A percentile compares a stretch with the other conserved stretches of the same genome.
Evolutionary conservation across 1,140 invertebrate genomes (phyloP).

Genomic region (Panonychus citri): DNA sequence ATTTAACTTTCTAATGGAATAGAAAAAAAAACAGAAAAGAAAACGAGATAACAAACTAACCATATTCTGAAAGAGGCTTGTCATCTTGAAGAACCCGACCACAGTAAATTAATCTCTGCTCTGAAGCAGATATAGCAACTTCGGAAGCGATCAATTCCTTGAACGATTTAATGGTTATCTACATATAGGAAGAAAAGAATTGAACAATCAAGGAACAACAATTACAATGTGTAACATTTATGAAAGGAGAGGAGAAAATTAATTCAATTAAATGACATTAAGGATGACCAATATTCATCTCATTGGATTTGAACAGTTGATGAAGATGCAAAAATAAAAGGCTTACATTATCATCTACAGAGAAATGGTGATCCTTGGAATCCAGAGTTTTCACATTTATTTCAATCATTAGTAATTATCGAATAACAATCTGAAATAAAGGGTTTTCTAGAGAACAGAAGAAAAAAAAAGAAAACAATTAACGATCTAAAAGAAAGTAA

Average conservation of each 20-base stretch:
- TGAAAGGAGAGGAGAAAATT: not conserved
- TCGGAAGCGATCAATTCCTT: slow-evolving; percentile 52
- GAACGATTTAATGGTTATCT: slow-evolving; percentile 64
- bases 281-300: too few species aligned
- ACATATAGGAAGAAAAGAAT: slow-evolving; percentile 16
- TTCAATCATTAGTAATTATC: slow-evolving; percentile 33
- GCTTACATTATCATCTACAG: slow-evolving; percentile 62
- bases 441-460: too few species aligned
- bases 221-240: not conserved
- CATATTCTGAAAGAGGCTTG: slow-evolving; percentile 61
- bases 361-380: slow-evolving; percentile 63
- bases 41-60: slow-evolving; percentile 36
- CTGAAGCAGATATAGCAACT: slow-evolving; percentile 42
- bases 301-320: too few species aligned
- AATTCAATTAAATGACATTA: not conserved
- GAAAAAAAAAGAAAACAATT: too few species aligned
- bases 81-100: slow-evolving; percentile 72
- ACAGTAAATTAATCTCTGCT: slow-evolving; percentile 73
- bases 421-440: too few species aligned
- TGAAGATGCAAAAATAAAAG: too few species aligned
- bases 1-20: slow-evolving; percentile 1
- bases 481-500: too few species aligned
- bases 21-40: slow-evolving; percentile 6
- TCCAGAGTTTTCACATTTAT: slow-evolving; percentile 77
- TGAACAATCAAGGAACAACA: not conserved